Base-by-base conservation (phyloP, 2,797 vertebrate species). In the Neosilurus hyrtlii region DNA sequence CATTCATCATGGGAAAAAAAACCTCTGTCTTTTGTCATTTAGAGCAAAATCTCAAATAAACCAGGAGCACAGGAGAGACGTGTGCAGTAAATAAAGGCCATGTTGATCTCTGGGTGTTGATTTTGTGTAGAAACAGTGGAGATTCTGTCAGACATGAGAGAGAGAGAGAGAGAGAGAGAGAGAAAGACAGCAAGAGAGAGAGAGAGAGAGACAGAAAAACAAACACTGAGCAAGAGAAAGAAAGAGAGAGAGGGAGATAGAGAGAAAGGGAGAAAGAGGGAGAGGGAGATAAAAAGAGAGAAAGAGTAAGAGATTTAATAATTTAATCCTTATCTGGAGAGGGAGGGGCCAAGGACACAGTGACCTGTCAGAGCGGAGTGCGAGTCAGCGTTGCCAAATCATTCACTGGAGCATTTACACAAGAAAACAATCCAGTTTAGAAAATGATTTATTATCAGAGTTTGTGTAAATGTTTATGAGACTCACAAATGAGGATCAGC, bases 321-420 rank as follows among this genome's bases (percentile, higher is more conserved):
- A 74, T 56, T 74, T 56, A 74, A 74, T 74, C 52, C 51, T 74
- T 24, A 35, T 74, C 52, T 20, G 16, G 24, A 74, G 72, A 62
- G 30, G 77, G 9, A 86, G 82, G 70, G 20, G 59, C 86, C 90
- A 91, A 92, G 93, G 92, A 89, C 91, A 89, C 57, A 2, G 67
- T 86, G 90, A 91, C 90, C 90, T 83, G 49, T 89, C 85, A 87
- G 88, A 75, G 83, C 82, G 76, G 51, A 75, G 80, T 74, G 16
- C n/a, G n/a, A 43, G 57, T 20, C 73, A 75, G 54, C 10, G 20
- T 59, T 61, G 52, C 54, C 54, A 75, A 52, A 35, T 74, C 18
- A 22, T 14, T 70, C 37, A n/a, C 68, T 70, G 43, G 43, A 14
- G 37, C 43, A 22, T 49, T 49, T 70, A 22, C 37, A 22, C 66